Evolutionary conservation across 2,888 invertebrate genomes (phyloP).

Genomic region (Pecten maximus): DNA sequence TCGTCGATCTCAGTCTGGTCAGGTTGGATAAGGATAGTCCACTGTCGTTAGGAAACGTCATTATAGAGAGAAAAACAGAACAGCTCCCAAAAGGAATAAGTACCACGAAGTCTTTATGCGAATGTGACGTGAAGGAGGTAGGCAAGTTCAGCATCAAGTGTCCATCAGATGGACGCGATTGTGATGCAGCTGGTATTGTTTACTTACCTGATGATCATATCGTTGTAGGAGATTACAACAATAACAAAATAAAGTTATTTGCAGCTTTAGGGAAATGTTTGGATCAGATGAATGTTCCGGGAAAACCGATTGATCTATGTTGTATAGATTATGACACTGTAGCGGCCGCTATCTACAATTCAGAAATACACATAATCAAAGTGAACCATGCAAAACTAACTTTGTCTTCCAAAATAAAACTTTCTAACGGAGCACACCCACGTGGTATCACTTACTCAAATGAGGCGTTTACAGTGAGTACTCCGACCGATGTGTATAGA

Average conservation of each 20-base stretch:
- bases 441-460: neutral
- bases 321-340: neutral
- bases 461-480: neutral
- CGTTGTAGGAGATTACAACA: neutral
- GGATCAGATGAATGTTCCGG: neutral
- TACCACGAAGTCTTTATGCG: neutral
- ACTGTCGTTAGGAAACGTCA: too few species aligned
- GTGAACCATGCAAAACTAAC: neutral
- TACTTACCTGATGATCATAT: neutral
- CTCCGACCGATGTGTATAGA: neutral
- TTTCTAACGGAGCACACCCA: neutral
- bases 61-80: too few species aligned
- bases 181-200: neutral
- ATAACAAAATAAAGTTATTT: neutral
- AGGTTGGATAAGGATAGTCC: too few species aligned
- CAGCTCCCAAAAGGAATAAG: too few species aligned
- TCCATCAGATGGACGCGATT: neutral
- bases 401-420: neutral
- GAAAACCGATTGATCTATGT: neutral
- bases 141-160: neutral
- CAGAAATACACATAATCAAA: neutral
- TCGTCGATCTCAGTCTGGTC: too few species aligned
- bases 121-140: neutral
- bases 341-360: neutral
- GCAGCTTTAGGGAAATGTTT: neutral